phyloP scores from a whole-genome alignment of 2,113 vertebrate species.

The Noctilio leporinus region DNA sequence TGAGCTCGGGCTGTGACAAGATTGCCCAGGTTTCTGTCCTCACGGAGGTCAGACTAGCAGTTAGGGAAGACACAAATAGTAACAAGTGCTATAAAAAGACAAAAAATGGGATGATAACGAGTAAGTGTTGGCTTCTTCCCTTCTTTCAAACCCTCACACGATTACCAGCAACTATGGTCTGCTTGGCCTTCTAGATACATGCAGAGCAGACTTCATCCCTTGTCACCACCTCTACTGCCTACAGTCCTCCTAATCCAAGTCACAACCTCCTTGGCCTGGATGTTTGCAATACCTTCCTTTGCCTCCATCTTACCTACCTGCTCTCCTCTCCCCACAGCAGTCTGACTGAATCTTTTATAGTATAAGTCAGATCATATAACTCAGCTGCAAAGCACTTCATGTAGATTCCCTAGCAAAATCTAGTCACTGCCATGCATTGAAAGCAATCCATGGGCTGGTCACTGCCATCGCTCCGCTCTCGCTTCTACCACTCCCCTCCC shows the following conservation, averaged over 20 bases:
- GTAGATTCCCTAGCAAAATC: background rate
- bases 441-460: background rate
- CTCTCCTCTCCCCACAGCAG: background rate
- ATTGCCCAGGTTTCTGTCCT: background rate
- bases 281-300: background rate
- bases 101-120: background rate
- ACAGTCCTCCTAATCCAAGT: too few relatives aligned
- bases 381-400: background rate
- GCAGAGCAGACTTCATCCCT: background rate
- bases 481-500: background rate
- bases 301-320: background rate
- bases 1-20: background rate
- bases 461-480: accelerated
- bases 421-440: too few relatives aligned
- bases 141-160: background rate
- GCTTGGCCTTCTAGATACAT: background rate
- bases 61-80: background rate
- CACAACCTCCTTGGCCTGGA: background rate
- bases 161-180: background rate
- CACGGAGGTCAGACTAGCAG: background rate
- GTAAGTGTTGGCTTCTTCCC: background rate
- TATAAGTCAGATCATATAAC: background rate
- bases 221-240: background rate
- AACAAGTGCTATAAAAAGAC: background rate
- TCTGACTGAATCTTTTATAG: background rate